Evolutionary conservation across 2,888 invertebrate species (phyloP), one percentile per base, ranked within the genome.

Genomic region (Amorpha juglandis): DNA sequence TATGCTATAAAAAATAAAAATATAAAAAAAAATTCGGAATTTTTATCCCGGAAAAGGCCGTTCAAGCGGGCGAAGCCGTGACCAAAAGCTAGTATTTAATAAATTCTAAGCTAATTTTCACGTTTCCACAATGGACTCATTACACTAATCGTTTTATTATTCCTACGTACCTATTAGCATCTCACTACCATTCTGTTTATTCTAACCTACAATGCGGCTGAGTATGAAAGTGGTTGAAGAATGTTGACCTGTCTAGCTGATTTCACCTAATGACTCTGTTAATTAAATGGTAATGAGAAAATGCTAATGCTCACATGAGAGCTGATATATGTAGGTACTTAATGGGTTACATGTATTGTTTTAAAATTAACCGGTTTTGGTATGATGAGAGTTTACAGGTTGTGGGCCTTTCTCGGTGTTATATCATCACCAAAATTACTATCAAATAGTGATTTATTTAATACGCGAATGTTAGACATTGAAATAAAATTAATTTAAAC

Each of bases 171-270:
- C 16, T 8, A 1, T 55, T 55, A 55, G 55, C 55, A 51, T 51
- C 21, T 38, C n/a, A 7, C 12, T 35, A 14, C 38, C 16, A 38
- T 55, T 55, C 55, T 52, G 48, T 48, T 48, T 4, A 27, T 27
- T 27, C 27, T 27, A 27, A 50, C 21, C 4, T 9, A 33, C n/a
- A 48, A 33, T 48, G 21, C 33, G 7, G 19, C 35, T 19, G 47
- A 8, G 68, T 69, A 69, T 71, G 69, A 71, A 70, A 71, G 71
- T 71, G 65, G 19, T 62, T 35, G 63, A 62, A 68, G 67, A 69
- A 69, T 71, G 68, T 68, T 64, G 51, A 63, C 50, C 33, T 21
- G 21, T 42, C 42, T 52, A 52, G 66, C 48, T 14, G 52, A 33
- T 63, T 53, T 47, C 66, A 51, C 48, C 52, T 63, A 63, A 55